A percentile compares a stretch with the other conserved stretches of the same genome.
Conservation (phyloP, 2,113 vertebrate species). For the Colinus virginianus region DNA sequence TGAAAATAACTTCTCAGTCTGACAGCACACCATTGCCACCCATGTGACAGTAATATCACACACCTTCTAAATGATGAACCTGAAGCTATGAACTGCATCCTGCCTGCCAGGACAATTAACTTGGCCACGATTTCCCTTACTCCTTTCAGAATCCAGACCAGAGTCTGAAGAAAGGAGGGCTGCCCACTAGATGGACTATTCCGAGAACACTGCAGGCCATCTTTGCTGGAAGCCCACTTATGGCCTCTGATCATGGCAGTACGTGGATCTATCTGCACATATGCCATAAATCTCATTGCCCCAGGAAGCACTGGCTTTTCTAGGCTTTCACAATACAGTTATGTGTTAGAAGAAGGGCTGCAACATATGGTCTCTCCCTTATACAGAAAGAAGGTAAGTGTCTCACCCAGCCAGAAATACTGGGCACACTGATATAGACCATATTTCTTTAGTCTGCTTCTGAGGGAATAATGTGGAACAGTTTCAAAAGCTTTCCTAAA, state of each 20-base stretch:
- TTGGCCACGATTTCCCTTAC: background rate
- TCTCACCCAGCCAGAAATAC: slow-evolving; percentile 66
- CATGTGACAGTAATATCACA: background rate
- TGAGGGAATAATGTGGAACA: slow-evolving; percentile 69
- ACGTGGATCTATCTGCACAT: background rate
- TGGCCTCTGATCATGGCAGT: background rate
- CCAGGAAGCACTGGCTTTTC: background rate
- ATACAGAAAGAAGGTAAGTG: slow-evolving; percentile 63
- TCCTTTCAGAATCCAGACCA: background rate
- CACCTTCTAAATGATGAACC: background rate
- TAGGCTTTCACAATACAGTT: background rate
- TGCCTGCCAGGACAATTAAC: background rate
- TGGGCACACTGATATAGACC: slow-evolving; percentile 64
- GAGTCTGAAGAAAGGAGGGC: background rate
- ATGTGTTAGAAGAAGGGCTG: slow-evolving; percentile 23
- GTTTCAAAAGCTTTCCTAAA: slow-evolving; percentile 74
- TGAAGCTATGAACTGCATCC: background rate
- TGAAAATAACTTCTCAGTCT: background rate
- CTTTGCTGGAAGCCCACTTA: background rate
- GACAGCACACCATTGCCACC: background rate
- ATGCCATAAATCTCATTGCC: background rate
- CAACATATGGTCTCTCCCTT: slow-evolving; percentile 64
- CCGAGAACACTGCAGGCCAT: background rate
- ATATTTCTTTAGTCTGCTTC: slow-evolving; percentile 76
- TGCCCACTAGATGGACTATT: background rate